Percentiles rank a stretch among this genome's conserved stretches.
Evolutionary conservation across 2,113 vertebrate species (phyloP).

Genomic region (Brachypteracias leptosomus): DNA sequence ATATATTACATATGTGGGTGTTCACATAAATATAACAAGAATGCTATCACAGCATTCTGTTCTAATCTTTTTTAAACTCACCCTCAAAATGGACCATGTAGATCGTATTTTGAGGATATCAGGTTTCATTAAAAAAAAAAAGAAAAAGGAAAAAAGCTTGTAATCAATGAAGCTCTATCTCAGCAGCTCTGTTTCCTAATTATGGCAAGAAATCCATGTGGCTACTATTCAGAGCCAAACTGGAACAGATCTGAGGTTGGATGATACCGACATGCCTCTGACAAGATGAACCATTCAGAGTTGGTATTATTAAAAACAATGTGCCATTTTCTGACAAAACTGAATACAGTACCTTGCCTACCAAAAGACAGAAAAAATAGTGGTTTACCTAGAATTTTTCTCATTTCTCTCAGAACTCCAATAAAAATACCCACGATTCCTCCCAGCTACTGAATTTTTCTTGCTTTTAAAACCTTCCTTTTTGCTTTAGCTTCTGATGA

Average conservation of each 20-base stretch:
- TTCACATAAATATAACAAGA: not conserved
- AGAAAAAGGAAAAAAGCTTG: not conserved
- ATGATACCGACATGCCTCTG: not conserved
- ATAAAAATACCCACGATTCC: not conserved
- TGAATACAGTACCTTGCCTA: not conserved
- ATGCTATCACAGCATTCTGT: not conserved
- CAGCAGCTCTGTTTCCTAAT: not conserved
- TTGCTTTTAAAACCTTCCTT: conserved; percentile 22
- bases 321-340: not conserved
- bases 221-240: not conserved
- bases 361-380: not conserved
- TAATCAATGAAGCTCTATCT: not conserved
- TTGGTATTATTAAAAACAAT: not conserved
- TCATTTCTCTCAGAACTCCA: not conserved
- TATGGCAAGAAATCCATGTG: not conserved
- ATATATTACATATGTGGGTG: not conserved
- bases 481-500: conserved; percentile 21
- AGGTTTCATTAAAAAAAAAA: not conserved
- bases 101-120: not conserved
- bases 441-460: not conserved
- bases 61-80: not conserved
- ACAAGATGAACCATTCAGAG: not conserved
- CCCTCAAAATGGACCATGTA: not conserved
- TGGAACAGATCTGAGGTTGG: not conserved
- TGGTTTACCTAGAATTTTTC: not conserved